Conservation (phyloP, 2,797 vertebrate genomes). For the Myotis pilosus region DNA sequence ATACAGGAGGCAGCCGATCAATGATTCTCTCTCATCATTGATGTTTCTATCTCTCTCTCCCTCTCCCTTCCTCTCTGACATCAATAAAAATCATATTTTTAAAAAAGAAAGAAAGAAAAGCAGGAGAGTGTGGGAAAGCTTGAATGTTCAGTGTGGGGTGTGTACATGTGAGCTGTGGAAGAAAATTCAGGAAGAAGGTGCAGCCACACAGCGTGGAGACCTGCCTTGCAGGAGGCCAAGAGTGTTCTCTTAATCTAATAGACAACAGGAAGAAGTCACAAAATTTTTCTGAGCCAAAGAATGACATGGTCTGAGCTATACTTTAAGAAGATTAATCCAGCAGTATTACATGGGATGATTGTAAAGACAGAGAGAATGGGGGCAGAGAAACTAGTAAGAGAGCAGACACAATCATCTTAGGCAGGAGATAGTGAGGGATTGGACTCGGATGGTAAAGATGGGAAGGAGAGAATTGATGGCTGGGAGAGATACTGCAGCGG, state of each 20-base stretch:
- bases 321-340: constrained; percentile 58
- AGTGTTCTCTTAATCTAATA: constrained; percentile 23
- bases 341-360: constrained; percentile 23
- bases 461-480: constrained; percentile 6
- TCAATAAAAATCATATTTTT: too few relatives aligned
- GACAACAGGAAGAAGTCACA: not conserved
- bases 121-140: not conserved
- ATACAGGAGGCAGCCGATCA: too few relatives aligned
- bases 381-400: constrained; percentile 16
- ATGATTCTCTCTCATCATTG: too few relatives aligned
- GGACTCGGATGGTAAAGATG: not conserved
- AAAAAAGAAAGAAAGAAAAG: too few relatives aligned
- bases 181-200: not conserved
- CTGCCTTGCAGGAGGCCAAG: not conserved
- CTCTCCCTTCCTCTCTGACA: too few relatives aligned
- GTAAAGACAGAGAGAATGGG: constrained; percentile 47
- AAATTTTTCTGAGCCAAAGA: constrained; percentile 31
- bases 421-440: constrained; percentile 42
- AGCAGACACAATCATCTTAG: not conserved
- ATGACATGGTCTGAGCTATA: not conserved
- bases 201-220: accelerated
- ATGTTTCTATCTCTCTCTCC: too few relatives aligned
- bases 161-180: not conserved
- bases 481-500: not conserved
- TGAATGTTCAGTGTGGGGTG: not conserved